phyloP scores from a whole-genome alignment of 2,888 invertebrate species.

The Ganaspis brasiliensis region DNA sequence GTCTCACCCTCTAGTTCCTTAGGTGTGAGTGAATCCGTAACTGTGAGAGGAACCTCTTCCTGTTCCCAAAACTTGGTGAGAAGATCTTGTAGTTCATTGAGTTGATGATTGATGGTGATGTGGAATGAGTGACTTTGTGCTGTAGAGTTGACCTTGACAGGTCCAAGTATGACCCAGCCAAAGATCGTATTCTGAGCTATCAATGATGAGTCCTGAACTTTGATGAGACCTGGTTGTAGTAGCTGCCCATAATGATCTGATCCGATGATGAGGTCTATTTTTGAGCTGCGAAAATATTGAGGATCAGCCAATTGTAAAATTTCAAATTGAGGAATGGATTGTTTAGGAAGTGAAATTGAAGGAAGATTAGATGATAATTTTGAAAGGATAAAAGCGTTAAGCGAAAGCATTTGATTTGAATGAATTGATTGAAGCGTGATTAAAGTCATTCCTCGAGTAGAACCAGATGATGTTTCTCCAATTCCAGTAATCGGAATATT shows the following conservation, averaged over 20 bases:
- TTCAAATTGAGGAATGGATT: background rate
- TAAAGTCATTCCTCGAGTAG: background rate
- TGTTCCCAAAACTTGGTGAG: too few relatives aligned
- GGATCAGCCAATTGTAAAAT: conserved; percentile 7
- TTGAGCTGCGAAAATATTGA: conserved; percentile 10
- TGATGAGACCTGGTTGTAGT: background rate
- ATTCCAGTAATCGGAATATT: background rate
- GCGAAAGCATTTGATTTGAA: background rate
- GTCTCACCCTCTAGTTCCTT: background rate
- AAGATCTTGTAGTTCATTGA: too few relatives aligned
- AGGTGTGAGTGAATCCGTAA: too few relatives aligned
- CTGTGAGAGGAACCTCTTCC: too few relatives aligned
- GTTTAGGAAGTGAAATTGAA: background rate
- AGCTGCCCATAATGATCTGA: background rate
- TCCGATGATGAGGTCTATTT: background rate
- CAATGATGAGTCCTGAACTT: background rate
- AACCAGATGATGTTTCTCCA: background rate
- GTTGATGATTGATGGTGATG: too few relatives aligned
- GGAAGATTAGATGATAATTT: background rate
- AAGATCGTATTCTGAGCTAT: too few relatives aligned
- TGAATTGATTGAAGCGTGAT: background rate
- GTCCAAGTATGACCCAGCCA: too few relatives aligned
- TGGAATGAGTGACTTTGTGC: background rate
- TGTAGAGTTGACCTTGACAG: background rate
- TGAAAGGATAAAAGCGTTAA: background rate